These are phyloP conservation scores for Columba livia DNA, from an alignment of 2,113 vertebrate genomes.

Conservation along the genomic window DNA sequence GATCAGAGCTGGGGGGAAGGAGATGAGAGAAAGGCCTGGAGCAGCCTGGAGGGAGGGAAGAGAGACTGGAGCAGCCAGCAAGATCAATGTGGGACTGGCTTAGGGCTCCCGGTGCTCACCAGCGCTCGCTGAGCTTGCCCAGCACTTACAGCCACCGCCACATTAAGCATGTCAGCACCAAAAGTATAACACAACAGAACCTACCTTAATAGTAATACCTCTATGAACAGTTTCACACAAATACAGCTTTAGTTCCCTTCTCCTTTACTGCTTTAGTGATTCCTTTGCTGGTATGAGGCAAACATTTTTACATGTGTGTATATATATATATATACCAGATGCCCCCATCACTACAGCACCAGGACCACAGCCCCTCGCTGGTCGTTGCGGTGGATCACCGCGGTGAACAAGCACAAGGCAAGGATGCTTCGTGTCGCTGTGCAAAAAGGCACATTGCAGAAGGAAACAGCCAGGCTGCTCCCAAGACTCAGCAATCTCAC, in stretches of 20 bases:
- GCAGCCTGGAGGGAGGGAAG: slow-evolving; percentile 25
- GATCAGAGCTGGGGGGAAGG: neutral
- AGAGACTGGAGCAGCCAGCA: neutral
- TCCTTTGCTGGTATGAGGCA: neutral
- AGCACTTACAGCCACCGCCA: neutral
- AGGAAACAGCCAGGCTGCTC: neutral
- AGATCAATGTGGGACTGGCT: neutral
- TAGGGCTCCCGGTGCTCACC: neutral
- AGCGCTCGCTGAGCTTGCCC: neutral
- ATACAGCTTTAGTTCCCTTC: neutral
- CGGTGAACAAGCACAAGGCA: neutral
- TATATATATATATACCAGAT: neutral
- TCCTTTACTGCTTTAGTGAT: neutral
- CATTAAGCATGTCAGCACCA: neutral
- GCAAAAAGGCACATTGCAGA: neutral
- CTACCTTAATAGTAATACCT: neutral
- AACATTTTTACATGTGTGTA: neutral
- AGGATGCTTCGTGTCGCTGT: neutral
- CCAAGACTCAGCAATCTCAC: neutral
- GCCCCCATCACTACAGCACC: accelerated
- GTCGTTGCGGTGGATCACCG: neutral
- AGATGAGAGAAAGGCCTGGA: neutral
- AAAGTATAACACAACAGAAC: neutral
- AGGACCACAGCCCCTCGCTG: neutral
- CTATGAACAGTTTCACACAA: neutral